phyloP scores from a whole-genome alignment of 2,888 invertebrate genomes.

The Melikaiella ostensackeni region DNA sequence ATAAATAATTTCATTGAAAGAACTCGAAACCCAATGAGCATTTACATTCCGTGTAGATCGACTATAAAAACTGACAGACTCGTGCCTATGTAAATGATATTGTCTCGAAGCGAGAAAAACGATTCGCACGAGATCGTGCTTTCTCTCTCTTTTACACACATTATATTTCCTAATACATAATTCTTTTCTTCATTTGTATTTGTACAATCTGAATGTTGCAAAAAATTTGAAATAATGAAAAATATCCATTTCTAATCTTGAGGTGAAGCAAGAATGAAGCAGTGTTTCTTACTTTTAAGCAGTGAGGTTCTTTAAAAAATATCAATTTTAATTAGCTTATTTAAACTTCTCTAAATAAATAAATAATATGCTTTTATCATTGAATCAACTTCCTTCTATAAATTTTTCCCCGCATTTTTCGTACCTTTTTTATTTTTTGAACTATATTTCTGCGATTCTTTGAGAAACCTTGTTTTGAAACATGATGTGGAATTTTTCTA shows the following conservation, averaged over 20 bases:
- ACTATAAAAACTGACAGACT: not conserved
- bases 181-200: not conserved
- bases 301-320: too few relatives aligned
- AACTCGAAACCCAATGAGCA: not conserved
- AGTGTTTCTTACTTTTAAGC: not conserved
- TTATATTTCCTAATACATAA: not conserved
- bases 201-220: not conserved
- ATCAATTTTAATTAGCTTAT: too few relatives aligned
- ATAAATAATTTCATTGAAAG: not conserved
- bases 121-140: not conserved
- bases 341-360: too few relatives aligned
- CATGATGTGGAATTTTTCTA: too few relatives aligned
- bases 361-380: too few relatives aligned
- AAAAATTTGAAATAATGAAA: not conserved
- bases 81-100: not conserved
- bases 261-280: not conserved
- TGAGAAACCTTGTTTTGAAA: too few relatives aligned
- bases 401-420: too few relatives aligned
- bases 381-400: too few relatives aligned
- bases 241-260: not conserved
- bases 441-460: too few relatives aligned
- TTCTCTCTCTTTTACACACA: not conserved
- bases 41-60: not conserved
- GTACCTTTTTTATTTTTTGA: too few relatives aligned
- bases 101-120: not conserved